Percentiles rank a stretch among this genome's conserved stretches.
These are phyloP conservation scores for Capitella teleta DNA, from an alignment of 1,140 invertebrate species.

Conservation along the genomic window DNA sequence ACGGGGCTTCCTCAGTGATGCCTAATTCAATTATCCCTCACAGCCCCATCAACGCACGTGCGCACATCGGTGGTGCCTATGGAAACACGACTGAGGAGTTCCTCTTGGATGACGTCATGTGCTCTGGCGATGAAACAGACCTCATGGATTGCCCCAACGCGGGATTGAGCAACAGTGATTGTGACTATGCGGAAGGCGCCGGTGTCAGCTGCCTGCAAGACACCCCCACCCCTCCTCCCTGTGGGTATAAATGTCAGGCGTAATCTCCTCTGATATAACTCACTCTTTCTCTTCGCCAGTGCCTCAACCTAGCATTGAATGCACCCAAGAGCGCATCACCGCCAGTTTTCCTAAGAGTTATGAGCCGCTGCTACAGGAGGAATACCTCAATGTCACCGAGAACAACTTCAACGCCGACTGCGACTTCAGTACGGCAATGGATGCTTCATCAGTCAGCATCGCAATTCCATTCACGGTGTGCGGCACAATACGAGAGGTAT, in stretches of 20 bases:
- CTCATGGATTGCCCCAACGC: conserved; percentile 64
- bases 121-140: conserved; percentile 63
- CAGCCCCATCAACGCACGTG: conserved; percentile 10
- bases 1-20: not conserved
- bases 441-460: conserved; percentile 14
- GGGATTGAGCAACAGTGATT: conserved; percentile 70
- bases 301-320: conserved; percentile 7
- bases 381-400: conserved; percentile 18
- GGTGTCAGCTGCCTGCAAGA: conserved; percentile 58
- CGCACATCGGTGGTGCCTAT: conserved; percentile 7
- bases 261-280: not conserved
- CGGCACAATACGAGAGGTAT: conserved; percentile 13
- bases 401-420: conserved; percentile 7
- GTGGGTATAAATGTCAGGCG: no score
- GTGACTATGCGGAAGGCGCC: conserved; percentile 62
- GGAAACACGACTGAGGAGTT: conserved; percentile 20
- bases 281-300: not conserved
- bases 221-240: not conserved
- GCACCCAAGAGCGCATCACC: conserved; percentile 12
- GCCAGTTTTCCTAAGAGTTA: conserved; percentile 19
- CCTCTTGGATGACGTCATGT: conserved; percentile 84
- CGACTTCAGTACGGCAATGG: not conserved
- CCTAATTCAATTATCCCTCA: not conserved
- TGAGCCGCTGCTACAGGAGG: conserved; percentile 18
- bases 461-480: conserved; percentile 21